Percentiles rank a stretch among this genome's conserved stretches.
Evolutionary conservation across 37 sponge, comb jelly and placozoan genomes (phyloP).

Genomic region (Haliclona indistincta): DNA sequence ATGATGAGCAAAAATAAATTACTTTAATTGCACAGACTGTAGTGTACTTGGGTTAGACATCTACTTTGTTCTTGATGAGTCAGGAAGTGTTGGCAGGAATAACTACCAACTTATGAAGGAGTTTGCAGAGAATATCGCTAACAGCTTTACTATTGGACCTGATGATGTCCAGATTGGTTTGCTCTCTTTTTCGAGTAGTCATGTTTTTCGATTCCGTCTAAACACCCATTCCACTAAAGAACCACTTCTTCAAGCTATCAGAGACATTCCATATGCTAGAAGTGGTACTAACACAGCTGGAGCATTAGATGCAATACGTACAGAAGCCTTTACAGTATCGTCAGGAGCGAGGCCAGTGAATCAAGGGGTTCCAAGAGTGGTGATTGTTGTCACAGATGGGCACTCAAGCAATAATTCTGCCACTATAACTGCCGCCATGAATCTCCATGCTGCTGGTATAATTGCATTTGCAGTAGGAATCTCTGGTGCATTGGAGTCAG

Average conservation of each 20-base stretch:
- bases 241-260: constrained; percentile 10
- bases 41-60: constrained; percentile 10
- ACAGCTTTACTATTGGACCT: too few species aligned
- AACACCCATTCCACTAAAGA: not conserved
- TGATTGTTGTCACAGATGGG: constrained; percentile 3
- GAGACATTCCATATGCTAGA: not conserved
- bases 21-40: constrained; percentile 5
- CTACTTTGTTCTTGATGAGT: constrained; percentile 17
- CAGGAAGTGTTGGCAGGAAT: constrained; percentile 9
- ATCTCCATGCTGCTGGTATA: not conserved
- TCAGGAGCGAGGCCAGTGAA: constrained; percentile 26
- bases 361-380: not conserved
- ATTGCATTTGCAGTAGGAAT: not conserved
- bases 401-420: not conserved
- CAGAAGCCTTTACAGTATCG: constrained; percentile 12
- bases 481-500: not conserved
- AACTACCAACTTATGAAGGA: constrained; percentile 15
- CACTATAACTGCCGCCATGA: not conserved
- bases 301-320: constrained; percentile 15
- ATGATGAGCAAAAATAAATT: too few species aligned
- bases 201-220: not conserved
- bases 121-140: not conserved
- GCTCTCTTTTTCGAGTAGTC: not conserved
- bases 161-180: constrained; percentile 7
- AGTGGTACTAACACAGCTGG: constrained; percentile 58